A percentile compares a stretch with the other conserved stretches of the same genome.
Conservation (phyloP, 2,888 invertebrate genomes). For the Loripinus fragilis region DNA sequence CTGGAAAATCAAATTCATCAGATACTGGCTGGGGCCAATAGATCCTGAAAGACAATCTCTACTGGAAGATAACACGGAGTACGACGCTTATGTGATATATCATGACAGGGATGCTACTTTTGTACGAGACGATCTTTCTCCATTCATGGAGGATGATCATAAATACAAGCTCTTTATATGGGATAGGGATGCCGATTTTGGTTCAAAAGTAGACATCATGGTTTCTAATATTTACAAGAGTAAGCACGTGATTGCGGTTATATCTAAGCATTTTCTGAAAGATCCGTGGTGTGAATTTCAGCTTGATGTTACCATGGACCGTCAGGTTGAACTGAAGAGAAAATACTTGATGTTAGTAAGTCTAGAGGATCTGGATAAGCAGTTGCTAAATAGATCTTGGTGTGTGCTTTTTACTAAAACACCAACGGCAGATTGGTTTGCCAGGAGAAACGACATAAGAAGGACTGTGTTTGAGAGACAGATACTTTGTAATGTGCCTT, state of each 20-base stretch:
- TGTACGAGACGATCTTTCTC: conserved; percentile 20
- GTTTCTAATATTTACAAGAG: conserved; percentile 35
- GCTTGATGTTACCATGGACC: conserved; percentile 32
- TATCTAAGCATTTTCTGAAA: conserved; percentile 35
- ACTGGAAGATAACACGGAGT: neutral
- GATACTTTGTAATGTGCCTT: neutral
- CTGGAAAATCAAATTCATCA: conserved; percentile 26
- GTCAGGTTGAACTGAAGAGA: conserved; percentile 12
- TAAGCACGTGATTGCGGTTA: conserved; percentile 29
- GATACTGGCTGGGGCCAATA: neutral
- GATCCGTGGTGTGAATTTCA: conserved; percentile 42
- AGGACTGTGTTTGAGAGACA: conserved; percentile 28
- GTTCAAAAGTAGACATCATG: conserved; percentile 24
- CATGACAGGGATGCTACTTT: conserved; percentile 22
- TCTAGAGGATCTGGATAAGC: conserved; percentile 37
- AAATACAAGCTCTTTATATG: conserved; percentile 34
- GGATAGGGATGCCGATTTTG: conserved; percentile 30
- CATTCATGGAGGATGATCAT: conserved; percentile 29
- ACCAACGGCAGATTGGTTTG: conserved; percentile 35
- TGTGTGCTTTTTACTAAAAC: conserved; percentile 42
- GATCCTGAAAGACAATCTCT: conserved; percentile 30
- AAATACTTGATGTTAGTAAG: conserved; percentile 24
- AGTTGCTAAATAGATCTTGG: conserved; percentile 38
- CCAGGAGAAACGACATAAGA: conserved; percentile 23
- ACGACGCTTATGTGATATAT: conserved; percentile 40